Base-by-base conservation (phyloP, 2,113 vertebrate species). In the Muscicapa adusta region DNA sequence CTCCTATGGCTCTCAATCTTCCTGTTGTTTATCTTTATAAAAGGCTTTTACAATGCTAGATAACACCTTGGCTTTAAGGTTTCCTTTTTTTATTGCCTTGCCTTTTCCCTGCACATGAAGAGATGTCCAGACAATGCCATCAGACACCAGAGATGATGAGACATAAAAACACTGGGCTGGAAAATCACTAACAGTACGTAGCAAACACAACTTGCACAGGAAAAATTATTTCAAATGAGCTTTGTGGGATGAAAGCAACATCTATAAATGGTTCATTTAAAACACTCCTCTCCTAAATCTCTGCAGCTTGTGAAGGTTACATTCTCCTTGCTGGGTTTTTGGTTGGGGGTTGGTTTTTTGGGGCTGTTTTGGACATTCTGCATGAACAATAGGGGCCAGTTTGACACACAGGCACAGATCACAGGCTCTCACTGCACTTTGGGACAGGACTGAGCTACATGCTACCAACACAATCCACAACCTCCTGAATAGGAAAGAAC, bases 401-500 rank as follows among this genome's bases (percentile, higher is more conserved):
- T 83, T 34, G 42, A 89, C 77, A 93, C 48, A 72, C 86, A 79
- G 51, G 40, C 61, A 91, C 60, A 93, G 73, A 72, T 6, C 65
- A 88, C 78, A 83, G 28, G 42, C 17, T 91, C 58, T 45, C 31
- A 31, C 36, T 81, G 78, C 4, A 67, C 56, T 92, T 72, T 31
- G 76, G 28, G 89, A 91, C 40, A 65, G 84, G 70, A 18, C 38
- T 79, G 48, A 89, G 43, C 85, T 93, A 91, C 81, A 96, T 78
- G 81, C 67, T 96, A 88, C 65, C 79, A 88, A 65, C 16, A 74
- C 87, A 79, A 90, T 74, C 53, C 91, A 96, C 80, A 84, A 77
- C 76, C 93, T 81, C 45, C 91, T 96, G 86, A 97, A 83, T 38
- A 93, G 25, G 51, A 98, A 98, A 98, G 96, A 96, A 94, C 94